phyloP scores from a whole-genome alignment of 2,113 vertebrate species.

The Diphyllodes magnificus region DNA sequence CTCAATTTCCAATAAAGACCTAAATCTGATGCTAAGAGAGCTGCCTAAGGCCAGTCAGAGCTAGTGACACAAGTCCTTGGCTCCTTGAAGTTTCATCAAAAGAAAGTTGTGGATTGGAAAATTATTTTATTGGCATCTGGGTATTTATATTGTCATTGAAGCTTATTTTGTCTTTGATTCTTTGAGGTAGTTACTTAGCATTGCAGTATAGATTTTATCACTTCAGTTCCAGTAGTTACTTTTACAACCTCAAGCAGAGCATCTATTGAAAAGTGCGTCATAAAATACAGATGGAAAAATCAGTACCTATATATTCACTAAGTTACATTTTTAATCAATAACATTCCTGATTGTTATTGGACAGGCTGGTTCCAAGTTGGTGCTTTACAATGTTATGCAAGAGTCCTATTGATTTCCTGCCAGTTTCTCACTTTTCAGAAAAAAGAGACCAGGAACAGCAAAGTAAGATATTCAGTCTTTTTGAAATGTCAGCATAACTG shows the following conservation, averaged over 20 bases:
- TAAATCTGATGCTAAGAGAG: background rate
- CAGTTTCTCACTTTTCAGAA: background rate
- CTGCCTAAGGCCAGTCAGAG: background rate
- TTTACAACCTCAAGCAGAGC: background rate
- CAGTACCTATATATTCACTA: background rate
- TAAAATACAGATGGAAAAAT: slow-evolving; percentile 16
- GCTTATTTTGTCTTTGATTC: background rate
- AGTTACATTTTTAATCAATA: slow-evolving; percentile 5
- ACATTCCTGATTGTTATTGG: background rate
- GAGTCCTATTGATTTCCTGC: background rate
- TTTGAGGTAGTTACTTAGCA: background rate
- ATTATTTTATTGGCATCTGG: background rate
- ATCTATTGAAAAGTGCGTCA: background rate
- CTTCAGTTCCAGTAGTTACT: background rate
- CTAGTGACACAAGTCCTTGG: background rate
- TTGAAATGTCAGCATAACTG: background rate
- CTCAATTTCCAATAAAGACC: background rate
- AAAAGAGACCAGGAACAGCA: background rate
- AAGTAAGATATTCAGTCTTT: background rate
- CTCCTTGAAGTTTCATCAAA: background rate
- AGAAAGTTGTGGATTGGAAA: background rate
- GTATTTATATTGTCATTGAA: background rate
- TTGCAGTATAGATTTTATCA: background rate
- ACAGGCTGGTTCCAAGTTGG: background rate
- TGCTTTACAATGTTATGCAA: background rate